These are phyloP conservation scores for Hozukius guyotensis DNA, from an alignment of 2,797 vertebrate species.

Conservation along the genomic window DNA sequence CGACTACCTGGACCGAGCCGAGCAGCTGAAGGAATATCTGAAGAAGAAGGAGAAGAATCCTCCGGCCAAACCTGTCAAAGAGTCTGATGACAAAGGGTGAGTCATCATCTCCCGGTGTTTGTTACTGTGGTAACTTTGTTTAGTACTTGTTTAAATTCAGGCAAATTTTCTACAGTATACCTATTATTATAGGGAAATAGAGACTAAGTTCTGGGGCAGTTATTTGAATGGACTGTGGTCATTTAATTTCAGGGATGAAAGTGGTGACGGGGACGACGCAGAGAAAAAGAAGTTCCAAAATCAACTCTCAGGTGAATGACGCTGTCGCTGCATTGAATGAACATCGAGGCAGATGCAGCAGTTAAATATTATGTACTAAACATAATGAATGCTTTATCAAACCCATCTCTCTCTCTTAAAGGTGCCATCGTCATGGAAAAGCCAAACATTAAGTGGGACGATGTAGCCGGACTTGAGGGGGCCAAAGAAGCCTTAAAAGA, in stretches of 20 bases:
- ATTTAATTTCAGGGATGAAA: constrained; percentile 86
- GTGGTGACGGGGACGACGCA: constrained; percentile 89
- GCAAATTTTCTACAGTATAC: too few species aligned
- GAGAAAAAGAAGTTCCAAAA: constrained; percentile 96
- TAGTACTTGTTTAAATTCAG: too few species aligned
- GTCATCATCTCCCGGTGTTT: neutral
- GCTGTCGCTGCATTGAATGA: neutral
- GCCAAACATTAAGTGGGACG: constrained; percentile 93
- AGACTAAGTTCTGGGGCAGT: too few species aligned
- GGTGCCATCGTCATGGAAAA: constrained; percentile 95
- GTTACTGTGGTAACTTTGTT: neutral
- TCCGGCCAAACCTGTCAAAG: constrained; percentile 90
- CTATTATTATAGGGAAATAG: too few species aligned
- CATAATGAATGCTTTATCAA: neutral
- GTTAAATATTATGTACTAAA: neutral
- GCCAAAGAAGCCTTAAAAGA: constrained; percentile 97
- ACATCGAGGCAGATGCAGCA: neutral
- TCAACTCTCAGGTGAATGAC: constrained; percentile 91
- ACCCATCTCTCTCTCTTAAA: neutral
- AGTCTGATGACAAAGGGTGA: constrained; percentile 92
- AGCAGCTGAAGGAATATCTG: constrained; percentile 92
- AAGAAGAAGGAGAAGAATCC: constrained; percentile 87
- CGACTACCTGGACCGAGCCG: constrained; percentile 94
- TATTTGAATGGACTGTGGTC: neutral
- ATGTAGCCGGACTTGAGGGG: constrained; percentile 93